Conservation (phyloP, 2,113 vertebrate species). For the Chamaetylas fuelleborni region DNA sequence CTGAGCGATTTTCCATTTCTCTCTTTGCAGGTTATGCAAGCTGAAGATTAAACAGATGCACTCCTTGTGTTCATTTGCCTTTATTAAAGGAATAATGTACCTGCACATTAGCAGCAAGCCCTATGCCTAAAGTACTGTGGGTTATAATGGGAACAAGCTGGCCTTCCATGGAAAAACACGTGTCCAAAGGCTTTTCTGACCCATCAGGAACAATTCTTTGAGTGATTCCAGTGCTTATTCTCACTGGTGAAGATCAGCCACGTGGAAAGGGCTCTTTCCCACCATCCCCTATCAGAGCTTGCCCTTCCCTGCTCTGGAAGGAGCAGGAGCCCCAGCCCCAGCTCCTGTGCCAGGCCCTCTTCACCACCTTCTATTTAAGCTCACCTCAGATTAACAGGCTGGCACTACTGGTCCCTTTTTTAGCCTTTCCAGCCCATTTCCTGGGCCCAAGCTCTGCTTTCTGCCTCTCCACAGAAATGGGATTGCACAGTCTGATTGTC, state of each 20-base stretch:
- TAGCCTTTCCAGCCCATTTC: not conserved
- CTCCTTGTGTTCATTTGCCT: not conserved
- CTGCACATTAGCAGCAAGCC: not conserved
- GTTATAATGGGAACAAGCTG: not conserved
- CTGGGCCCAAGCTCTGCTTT: not conserved
- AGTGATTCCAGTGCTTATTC: not conserved
- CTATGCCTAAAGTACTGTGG: not conserved
- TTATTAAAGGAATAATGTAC: not conserved
- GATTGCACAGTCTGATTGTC: not conserved
- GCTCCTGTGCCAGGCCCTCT: not conserved
- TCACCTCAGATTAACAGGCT: not conserved
- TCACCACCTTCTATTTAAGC: not conserved
- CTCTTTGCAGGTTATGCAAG: not conserved
- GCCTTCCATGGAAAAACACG: not conserved
- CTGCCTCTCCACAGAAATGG: not conserved
- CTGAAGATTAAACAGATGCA: not conserved
- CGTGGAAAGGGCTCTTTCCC: not conserved
- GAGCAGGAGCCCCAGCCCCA: not conserved
- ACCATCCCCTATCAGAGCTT: accelerated
- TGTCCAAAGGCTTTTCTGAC: not conserved
- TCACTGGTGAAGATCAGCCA: not conserved
- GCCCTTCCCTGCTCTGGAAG: not conserved
- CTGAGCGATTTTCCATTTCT: not conserved
- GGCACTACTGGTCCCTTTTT: not conserved
- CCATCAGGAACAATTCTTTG: not conserved